A percentile compares a stretch with the other conserved stretches of the same genome.
Conservation (phyloP, 2,888 invertebrate genomes). For the Oconnorella tubifera region DNA sequence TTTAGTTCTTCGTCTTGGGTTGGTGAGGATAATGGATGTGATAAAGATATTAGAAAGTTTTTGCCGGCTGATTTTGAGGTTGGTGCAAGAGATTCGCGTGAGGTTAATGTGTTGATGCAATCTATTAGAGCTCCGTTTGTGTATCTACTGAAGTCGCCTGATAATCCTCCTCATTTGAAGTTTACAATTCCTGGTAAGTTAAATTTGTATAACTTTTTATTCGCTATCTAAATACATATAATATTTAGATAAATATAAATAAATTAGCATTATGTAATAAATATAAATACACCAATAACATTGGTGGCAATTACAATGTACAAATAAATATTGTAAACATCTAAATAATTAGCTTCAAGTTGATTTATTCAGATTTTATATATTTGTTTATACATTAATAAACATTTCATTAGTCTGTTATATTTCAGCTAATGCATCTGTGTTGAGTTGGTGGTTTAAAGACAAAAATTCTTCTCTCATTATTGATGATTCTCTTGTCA, state of each 20-base stretch:
- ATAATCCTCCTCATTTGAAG: slow-evolving; percentile 42
- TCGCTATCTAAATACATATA: not conserved
- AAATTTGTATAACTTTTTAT: no score
- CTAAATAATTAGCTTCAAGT: no score
- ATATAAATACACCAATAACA: no score
- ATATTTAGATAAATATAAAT: not conserved
- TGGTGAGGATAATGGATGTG: slow-evolving; percentile 18
- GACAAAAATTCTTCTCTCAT: slow-evolving; percentile 23
- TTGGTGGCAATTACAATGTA: no score
- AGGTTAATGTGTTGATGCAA: slow-evolving; percentile 20
- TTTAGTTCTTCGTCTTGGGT: slow-evolving; percentile 35
- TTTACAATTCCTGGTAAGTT: slow-evolving; percentile 43
- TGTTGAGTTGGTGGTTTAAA: slow-evolving; percentile 39
- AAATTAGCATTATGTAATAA: not conserved
- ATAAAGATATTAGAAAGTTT: slow-evolving; percentile 25
- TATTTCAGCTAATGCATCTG: slow-evolving; percentile 45
- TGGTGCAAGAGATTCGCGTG: slow-evolving; percentile 13
- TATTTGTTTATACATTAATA: slow-evolving; percentile 45
- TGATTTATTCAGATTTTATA: not conserved
- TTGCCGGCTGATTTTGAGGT: slow-evolving; percentile 19
- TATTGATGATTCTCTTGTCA: slow-evolving; percentile 24
- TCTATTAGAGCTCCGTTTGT: slow-evolving; percentile 22
- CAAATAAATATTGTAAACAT: no score
- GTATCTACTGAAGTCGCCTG: slow-evolving; percentile 41
- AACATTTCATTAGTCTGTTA: no score